Conservation (phyloP, 2,888 invertebrate species). For the Altica lythri region DNA sequence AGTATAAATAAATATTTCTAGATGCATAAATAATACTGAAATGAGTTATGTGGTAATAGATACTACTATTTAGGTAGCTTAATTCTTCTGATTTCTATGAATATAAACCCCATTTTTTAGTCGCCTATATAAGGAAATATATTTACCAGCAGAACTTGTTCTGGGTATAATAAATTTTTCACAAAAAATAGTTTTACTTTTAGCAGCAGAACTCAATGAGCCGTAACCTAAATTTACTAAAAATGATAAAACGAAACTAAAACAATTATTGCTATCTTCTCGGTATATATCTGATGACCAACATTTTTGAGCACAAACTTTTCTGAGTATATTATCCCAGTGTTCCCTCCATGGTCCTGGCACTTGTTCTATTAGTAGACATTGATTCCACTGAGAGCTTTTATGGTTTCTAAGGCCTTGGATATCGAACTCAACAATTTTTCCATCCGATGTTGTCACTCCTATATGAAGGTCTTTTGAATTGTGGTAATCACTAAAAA, state of each 20-base stretch:
- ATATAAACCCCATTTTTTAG: conserved; percentile 63
- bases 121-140: conserved; percentile 80
- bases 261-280: conserved; percentile 81
- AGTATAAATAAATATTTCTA: too few relatives aligned
- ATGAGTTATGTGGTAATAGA: too few relatives aligned
- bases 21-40: conserved; percentile 2
- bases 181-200: conserved; percentile 73
- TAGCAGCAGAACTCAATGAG: conserved; percentile 70
- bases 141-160: conserved; percentile 82
- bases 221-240: conserved; percentile 73
- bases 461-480: conserved; percentile 89
- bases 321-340: conserved; percentile 69
- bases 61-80: too few relatives aligned
- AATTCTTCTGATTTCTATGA: conserved; percentile 50
- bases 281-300: conserved; percentile 76
- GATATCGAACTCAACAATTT: conserved; percentile 83
- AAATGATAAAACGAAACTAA: conserved; percentile 83
- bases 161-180: conserved; percentile 80
- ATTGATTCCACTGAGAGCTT: conserved; percentile 68
- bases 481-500: conserved; percentile 78
- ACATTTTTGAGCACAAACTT: conserved; percentile 65
- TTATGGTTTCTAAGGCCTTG: conserved; percentile 69
- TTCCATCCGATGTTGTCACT: conserved; percentile 79
- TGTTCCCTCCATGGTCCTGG: conserved; percentile 69
- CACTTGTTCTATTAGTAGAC: conserved; percentile 69